phyloP scores from a whole-genome alignment of 2,797 vertebrate genomes.

The Cetoscarus ocellatus region DNA sequence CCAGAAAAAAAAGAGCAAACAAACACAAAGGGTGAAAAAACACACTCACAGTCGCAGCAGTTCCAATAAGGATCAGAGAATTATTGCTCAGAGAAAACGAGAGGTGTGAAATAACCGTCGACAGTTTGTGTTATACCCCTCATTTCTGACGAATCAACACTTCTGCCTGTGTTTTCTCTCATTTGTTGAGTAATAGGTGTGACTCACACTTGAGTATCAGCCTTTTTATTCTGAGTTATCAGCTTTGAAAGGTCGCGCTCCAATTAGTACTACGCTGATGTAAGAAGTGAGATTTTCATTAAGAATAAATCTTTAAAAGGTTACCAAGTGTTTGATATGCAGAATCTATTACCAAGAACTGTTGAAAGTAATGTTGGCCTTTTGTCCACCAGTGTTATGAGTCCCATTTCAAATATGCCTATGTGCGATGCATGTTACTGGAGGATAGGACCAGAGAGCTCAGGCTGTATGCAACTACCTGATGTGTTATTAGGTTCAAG shows the following conservation, averaged over 20 bases:
- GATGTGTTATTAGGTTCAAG: too few species aligned
- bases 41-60: not conserved
- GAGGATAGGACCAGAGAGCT: too few species aligned
- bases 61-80: conserved; percentile 17
- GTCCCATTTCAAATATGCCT: too few species aligned
- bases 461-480: too few species aligned
- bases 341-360: not conserved
- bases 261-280: not conserved
- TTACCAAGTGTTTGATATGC: not conserved
- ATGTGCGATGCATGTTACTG: too few species aligned
- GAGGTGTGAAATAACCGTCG: conserved; percentile 20
- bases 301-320: not conserved
- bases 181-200: not conserved
- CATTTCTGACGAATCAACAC: conserved; percentile 12
- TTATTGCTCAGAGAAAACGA: conserved; percentile 46
- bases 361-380: too few species aligned
- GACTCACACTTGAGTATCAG: not conserved
- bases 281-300: not conserved
- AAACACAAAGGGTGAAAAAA: conserved; percentile 24
- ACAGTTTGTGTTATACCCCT: conserved; percentile 18
- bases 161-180: not conserved
- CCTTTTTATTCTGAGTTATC: not conserved
- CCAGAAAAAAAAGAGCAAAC: conserved; percentile 17
- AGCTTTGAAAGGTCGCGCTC: conserved; percentile 1
- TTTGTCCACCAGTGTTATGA: too few species aligned